Base-by-base conservation (phyloP, 2,888 invertebrate genomes). In the Drosophila peninsularis region DNA sequence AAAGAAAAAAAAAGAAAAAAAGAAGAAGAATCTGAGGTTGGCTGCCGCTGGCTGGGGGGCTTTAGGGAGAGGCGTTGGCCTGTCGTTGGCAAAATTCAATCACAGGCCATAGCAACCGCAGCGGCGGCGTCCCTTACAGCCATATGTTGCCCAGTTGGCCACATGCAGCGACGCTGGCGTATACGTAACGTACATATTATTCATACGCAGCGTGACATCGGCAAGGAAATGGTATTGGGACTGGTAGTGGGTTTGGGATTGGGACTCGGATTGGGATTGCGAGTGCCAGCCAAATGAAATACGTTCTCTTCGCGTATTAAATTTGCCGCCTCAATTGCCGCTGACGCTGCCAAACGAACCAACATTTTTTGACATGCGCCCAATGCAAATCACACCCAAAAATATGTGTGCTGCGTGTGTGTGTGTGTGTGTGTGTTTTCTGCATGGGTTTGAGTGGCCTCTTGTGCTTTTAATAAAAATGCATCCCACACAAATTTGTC, bases 141-240 rank as follows among this genome's bases (percentile, higher is more conserved):
- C 39, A 41, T n/a, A 45, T 41, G 52, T 55, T 63, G 61, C 49
- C 53, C 52, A 37, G 52, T 52, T 52, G 53, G 67, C 75, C 75
- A 65, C 82, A 84, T 84, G 79, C 79, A 75, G 81, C 52, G 78
- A 55, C 61, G 47, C 67, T 55, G 71, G 62, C 82, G 80, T 77
- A 77, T 84, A 82, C 88, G 81, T 83, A 86, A 78, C 56, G 61
- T 68, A 52, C 55, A 72, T 80, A 85, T 88, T 85, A 88, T 74
- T 85, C 82, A 83, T 85, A 83, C 88, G 88, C 83, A 88, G 83
- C 82, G 80, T 88, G 82, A 77, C 80, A 83, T 53, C 85, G 49
- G 49, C 24, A 45, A 36, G 47, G 36, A 64, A 62, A 64, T 63
- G 44, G 24, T 5, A 27, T 27, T 44, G 24, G 24, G 44, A 24